Percentiles rank a stretch among this genome's conserved stretches.
Evolutionary conservation across 2,113 vertebrate species (phyloP).

Genomic region (Chaetodon trifascialis): DNA sequence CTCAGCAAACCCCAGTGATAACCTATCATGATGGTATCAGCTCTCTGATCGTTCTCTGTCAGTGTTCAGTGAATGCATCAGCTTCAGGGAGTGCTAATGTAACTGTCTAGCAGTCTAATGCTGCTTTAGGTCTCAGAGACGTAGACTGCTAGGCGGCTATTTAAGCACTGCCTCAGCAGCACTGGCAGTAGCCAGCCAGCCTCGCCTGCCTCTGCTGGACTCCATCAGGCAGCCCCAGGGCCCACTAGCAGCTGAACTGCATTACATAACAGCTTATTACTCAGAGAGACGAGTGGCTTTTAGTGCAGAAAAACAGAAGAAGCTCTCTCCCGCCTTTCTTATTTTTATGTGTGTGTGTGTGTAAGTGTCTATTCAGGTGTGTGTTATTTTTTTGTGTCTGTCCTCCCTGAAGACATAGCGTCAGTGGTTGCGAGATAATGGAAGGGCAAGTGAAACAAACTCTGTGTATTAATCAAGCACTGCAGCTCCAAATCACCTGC

Average conservation of each 20-base stretch:
- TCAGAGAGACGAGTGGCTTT: conserved; percentile 73
- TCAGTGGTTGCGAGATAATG: conserved; percentile 25
- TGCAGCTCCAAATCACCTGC: neutral
- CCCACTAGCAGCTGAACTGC: conserved; percentile 70
- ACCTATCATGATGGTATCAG: conserved; percentile 10
- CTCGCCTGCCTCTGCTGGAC: conserved; percentile 57
- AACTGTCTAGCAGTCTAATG: conserved; percentile 38
- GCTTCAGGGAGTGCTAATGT: conserved; percentile 36
- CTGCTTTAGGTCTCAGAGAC: conserved; percentile 41
- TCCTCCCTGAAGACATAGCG: conserved; percentile 20
- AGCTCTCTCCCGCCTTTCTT: conserved; percentile 42
- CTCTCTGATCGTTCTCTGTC: conserved; percentile 9
- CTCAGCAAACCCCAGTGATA: conserved; percentile 9
- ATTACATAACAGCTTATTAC: conserved; percentile 79
- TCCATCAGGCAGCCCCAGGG: conserved; percentile 68
- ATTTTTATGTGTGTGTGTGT: conserved; percentile 14
- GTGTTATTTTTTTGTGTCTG: conserved; percentile 16
- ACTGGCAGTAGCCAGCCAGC: conserved; percentile 44
- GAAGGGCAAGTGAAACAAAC: conserved; percentile 20
- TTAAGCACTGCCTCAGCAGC: conserved; percentile 61
- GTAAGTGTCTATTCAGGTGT: conserved; percentile 22
- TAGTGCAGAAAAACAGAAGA: conserved; percentile 61
- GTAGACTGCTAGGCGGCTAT: conserved; percentile 52
- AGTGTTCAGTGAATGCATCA: conserved; percentile 39
- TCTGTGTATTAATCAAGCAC: conserved; percentile 40